These are phyloP conservation scores for Stomorhina lunata DNA, from an alignment of 2,888 invertebrate genomes.

Conservation along the genomic window DNA sequence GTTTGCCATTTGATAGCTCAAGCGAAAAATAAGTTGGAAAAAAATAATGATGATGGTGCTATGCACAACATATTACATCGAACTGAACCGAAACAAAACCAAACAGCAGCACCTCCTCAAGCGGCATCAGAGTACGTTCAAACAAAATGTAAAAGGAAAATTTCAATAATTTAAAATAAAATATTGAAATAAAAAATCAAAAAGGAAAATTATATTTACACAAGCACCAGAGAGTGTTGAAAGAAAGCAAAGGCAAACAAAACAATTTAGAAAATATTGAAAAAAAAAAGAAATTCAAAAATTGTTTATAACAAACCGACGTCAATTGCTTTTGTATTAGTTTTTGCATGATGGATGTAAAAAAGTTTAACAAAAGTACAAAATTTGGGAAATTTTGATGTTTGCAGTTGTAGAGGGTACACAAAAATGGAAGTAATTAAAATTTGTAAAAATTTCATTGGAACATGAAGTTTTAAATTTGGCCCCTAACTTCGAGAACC, in stretches of 20 bases:
- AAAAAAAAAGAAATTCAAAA: not conserved
- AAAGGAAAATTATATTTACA: constrained; percentile 1
- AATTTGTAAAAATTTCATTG: too few species aligned
- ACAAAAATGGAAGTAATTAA: too few species aligned
- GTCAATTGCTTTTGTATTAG: constrained; percentile 10
- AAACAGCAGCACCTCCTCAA: not conserved
- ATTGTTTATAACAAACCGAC: not conserved
- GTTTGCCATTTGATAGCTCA: constrained; percentile 49
- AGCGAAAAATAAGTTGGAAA: constrained; percentile 37
- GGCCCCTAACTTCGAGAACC: too few species aligned
- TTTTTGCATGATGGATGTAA: not conserved
- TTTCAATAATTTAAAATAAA: constrained; percentile 24
- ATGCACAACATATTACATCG: not conserved
- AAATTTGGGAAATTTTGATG: not conserved
- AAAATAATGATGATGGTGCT: not conserved
- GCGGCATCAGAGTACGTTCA: too few species aligned
- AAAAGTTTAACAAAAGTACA: not conserved
- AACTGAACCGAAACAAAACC: too few species aligned
- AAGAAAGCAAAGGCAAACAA: not conserved
- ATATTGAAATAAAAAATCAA: not conserved
- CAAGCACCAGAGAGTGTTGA: not conserved
- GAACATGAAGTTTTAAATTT: too few species aligned
- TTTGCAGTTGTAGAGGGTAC: too few species aligned
- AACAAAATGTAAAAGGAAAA: constrained; percentile 4
- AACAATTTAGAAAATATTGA: not conserved